Conservation (phyloP, 1,140 invertebrate genomes). For the Diachasmimorpha longicaudata region DNA sequence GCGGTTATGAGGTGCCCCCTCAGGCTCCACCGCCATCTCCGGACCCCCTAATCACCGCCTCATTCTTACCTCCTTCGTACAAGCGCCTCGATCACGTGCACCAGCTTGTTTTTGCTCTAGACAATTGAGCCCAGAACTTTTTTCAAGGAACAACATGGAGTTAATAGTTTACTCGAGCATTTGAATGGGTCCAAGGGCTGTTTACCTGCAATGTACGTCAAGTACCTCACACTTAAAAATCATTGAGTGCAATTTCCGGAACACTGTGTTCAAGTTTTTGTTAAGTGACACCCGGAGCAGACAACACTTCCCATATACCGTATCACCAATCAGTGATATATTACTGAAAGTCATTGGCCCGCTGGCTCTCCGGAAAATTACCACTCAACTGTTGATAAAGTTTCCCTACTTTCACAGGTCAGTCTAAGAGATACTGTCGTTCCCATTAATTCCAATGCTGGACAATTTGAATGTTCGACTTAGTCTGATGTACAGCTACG, state of each 20-base stretch:
- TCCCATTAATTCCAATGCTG: no score
- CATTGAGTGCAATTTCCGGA: no score
- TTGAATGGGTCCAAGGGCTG: neutral
- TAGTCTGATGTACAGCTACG: neutral
- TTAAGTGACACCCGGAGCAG: no score
- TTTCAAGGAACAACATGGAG: neutral
- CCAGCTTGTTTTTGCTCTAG: neutral
- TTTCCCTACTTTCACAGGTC: no score
- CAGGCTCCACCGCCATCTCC: conserved; percentile 29
- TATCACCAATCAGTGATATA: no score
- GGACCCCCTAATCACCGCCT: conserved; percentile 57
- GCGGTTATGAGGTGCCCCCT: conserved; percentile 45
- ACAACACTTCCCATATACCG: no score
- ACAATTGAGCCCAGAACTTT: neutral
- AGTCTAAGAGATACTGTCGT: no score
- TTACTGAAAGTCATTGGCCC: no score
- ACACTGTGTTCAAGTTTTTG: no score
- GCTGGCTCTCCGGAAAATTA: no score
- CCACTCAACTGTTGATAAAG: no score
- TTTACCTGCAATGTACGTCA: neutral
- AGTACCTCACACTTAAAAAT: neutral
- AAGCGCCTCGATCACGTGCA: neutral
- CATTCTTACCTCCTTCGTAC: conserved; percentile 27
- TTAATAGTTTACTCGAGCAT: neutral
- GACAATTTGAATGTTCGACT: neutral